These are phyloP conservation scores for Turritopsis rubra DNA, from an alignment of 30 jellyfish, hydroid and myxozoan species.

Conservation along the genomic window DNA sequence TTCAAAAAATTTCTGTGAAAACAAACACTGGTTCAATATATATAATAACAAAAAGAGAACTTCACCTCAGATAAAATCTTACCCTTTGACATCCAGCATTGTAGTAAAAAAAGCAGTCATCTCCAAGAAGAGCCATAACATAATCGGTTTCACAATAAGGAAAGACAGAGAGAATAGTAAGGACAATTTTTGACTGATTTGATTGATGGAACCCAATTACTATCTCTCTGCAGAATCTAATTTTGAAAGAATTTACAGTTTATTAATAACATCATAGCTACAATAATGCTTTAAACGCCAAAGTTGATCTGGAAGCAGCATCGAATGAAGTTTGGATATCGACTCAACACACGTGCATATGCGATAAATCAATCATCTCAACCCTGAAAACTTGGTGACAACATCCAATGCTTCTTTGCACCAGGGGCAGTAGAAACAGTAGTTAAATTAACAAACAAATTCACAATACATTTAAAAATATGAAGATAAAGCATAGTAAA, in stretches of 20 bases:
- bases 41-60: too few relatives aligned
- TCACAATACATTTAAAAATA: background rate
- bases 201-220: background rate
- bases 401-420: background rate
- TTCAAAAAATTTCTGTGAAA: too few relatives aligned
- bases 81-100: slow-evolving; percentile 78
- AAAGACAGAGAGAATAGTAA: background rate
- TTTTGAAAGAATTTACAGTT: background rate
- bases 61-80: background rate
- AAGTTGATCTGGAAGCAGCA: background rate
- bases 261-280: background rate
- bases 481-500: background rate
- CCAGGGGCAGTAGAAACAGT: background rate
- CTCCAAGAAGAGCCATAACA: slow-evolving; percentile 77
- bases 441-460: background rate
- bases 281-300: background rate
- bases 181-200: background rate
- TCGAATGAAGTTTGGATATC: background rate
- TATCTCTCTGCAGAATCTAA: background rate
- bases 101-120: slow-evolving; percentile 84
- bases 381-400: background rate
- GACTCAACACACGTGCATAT: background rate
- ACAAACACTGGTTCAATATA: background rate
- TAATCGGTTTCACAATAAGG: background rate
- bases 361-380: background rate